A percentile compares a stretch with the other conserved stretches of the same genome.
phyloP scores from a whole-genome alignment of 2,888 invertebrate genomes.

The Drepana falcataria region DNA sequence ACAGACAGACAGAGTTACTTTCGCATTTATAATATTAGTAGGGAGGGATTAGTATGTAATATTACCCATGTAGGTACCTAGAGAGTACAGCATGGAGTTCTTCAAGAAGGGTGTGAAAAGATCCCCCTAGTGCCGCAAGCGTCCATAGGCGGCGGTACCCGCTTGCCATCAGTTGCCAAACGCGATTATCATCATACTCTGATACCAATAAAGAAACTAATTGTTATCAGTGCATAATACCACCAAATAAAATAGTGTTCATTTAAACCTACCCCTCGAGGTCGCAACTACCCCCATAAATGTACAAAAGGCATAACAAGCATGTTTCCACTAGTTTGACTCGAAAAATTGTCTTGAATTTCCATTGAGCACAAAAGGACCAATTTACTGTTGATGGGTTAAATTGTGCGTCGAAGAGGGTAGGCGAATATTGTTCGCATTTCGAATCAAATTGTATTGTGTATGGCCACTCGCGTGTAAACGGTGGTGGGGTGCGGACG shows the following conservation, averaged over 20 bases:
- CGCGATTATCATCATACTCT: too few relatives aligned
- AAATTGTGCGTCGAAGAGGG: conserved; percentile 65
- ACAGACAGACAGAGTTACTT: too few relatives aligned
- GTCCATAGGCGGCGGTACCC: too few relatives aligned
- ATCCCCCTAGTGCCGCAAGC: too few relatives aligned
- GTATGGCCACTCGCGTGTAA: conserved; percentile 50
- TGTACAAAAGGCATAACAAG: conserved; percentile 29
- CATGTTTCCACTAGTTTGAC: conserved; percentile 43
- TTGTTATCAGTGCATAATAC: not conserved
- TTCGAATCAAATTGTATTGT: conserved; percentile 67
- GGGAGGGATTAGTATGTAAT: too few relatives aligned
- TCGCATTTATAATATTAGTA: too few relatives aligned
- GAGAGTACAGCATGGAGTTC: too few relatives aligned
- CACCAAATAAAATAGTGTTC: not conserved
- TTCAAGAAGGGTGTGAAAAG: too few relatives aligned
- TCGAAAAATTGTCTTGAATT: conserved; percentile 37
- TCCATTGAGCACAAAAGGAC: conserved; percentile 33
- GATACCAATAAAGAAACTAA: not conserved
- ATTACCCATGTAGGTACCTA: too few relatives aligned
- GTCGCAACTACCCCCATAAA: not conserved
- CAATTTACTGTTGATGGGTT: conserved; percentile 49
- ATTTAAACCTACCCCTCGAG: not conserved
- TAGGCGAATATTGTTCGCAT: conserved; percentile 44
- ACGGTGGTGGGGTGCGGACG: conserved; percentile 41
- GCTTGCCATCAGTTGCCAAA: too few relatives aligned